These are phyloP conservation scores for Aratinga solstitialis DNA, from an alignment of 2,797 vertebrate genomes.

Conservation along the genomic window DNA sequence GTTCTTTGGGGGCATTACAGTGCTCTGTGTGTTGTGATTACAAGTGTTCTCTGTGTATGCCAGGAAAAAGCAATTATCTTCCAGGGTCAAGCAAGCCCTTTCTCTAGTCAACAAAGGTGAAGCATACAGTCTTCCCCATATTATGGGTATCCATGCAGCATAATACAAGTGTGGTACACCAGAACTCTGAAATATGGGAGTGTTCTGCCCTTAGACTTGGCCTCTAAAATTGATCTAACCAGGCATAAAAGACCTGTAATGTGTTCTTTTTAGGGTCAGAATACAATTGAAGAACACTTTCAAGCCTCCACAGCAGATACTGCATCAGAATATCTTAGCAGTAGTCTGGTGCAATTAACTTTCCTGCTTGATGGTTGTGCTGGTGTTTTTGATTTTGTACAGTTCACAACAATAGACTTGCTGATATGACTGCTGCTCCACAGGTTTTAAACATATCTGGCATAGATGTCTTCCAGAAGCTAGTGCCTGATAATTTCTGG, in stretches of 20 bases:
- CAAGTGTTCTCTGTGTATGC: neutral
- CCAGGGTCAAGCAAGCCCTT: neutral
- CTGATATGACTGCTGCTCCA: neutral
- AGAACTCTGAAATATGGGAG: neutral
- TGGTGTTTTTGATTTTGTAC: neutral
- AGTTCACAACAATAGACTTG: neutral
- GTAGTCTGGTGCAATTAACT: neutral
- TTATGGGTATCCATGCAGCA: neutral
- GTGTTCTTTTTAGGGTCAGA: neutral
- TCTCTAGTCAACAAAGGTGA: neutral
- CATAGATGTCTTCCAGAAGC: neutral
- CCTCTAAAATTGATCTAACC: neutral
- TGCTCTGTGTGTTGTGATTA: neutral
- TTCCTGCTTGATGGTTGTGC: neutral
- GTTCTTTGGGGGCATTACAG: neutral
- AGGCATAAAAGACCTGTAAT: neutral
- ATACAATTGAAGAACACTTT: neutral
- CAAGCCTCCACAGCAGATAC: neutral
- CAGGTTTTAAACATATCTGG: neutral
- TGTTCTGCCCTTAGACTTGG: neutral
- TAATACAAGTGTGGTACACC: neutral
- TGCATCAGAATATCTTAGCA: neutral
- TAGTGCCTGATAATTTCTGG: neutral
- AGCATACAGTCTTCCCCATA: neutral
- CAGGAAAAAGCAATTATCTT: neutral